Base-by-base conservation (phyloP, 2,888 invertebrate species). In the Linyphia triangularis region DNA sequence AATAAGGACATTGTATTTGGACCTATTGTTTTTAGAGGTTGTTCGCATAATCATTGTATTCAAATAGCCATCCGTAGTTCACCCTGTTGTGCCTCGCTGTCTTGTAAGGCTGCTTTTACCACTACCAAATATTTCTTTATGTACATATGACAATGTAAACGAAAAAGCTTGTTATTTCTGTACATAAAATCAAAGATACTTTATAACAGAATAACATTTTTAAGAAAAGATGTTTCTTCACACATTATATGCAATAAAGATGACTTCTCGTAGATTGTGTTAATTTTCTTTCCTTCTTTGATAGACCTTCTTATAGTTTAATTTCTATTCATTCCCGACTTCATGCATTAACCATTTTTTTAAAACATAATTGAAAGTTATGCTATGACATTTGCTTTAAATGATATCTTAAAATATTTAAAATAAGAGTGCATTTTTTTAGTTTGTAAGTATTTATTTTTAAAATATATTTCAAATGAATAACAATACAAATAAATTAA, bases 201-300 rank as follows among this genome's bases (percentile, higher is more conserved):
- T 85, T 85, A 85, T 85, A 72, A 72, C 78, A 85, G 77, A 85
- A 85, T 85, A 63, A 72, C 70, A 79, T 85, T 85, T 85, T 75
- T 83, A 70, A 72, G 30, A 77, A 63, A 65, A 65, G 77, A 28
- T 61, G 78, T 78, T 85, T 79, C 70, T 85, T 70, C 79, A 30
- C 51, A 51, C 51, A 3, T 37, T 85, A 61, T 85, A 85, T 79
- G 85, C 85, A 85, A 85, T 85, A 85, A 85, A 85, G 70, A 85
- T 85, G 61, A 85, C 78, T 79, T 61, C 26, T 63, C 30, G 63
- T 61, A 77, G 40, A 26, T 77, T 61, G 13, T 63, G 28, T 24
- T n/a, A n/a, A n/a, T n/a, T n/a, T n/a, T n/a, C n/a, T n/a, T n/a
- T n/a, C n/a, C n/a, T n/a, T n/a, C n/a, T n/a, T n/a, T n/a, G n/a